A percentile compares a stretch with the other conserved stretches of the same genome.
These are phyloP conservation scores for Triplophysa yarkandensis DNA, from an alignment of 2,797 vertebrate genomes.

Conservation along the genomic window DNA sequence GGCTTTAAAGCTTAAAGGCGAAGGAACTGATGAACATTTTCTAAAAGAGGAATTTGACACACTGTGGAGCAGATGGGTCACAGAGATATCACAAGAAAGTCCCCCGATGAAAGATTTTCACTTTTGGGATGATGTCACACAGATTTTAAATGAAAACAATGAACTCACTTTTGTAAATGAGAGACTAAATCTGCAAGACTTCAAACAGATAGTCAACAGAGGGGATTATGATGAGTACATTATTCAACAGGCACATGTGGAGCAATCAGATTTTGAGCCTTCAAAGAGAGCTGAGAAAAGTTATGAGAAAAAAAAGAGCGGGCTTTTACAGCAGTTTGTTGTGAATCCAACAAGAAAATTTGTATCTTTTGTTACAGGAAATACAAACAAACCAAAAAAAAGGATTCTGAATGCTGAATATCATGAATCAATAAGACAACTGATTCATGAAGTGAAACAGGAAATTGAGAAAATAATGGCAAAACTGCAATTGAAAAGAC, in stretches of 20 bases:
- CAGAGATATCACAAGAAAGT: conserved; percentile 1
- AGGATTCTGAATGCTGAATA: too few relatives aligned
- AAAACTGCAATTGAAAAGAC: not conserved
- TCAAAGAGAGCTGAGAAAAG: too few relatives aligned
- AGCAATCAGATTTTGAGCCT: too few relatives aligned
- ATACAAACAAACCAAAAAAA: too few relatives aligned
- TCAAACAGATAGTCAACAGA: not conserved
- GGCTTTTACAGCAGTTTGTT: too few relatives aligned
- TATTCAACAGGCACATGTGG: conserved; percentile 8
- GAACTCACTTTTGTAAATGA: conserved; percentile 28
- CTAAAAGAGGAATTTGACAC: conserved; percentile 47
- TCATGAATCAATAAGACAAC: not conserved
- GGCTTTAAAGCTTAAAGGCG: conserved; percentile 55
- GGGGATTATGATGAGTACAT: conserved; percentile 37
- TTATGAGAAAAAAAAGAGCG: too few relatives aligned
- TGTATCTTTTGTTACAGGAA: too few relatives aligned
- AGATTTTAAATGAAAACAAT: conserved; percentile 34
- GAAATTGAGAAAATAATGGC: conserved; percentile 24
- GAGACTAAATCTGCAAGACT: not conserved
- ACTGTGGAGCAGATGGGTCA: conserved; percentile 52
- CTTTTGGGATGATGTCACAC: conserved; percentile 32
- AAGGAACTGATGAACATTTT: conserved; percentile 45
- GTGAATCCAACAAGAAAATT: too few relatives aligned
- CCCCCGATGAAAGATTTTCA: conserved; percentile 14
- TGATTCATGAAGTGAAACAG: not conserved